Evolutionary conservation across 64 coral and sea anemone species (phyloP).

Genomic region (Montipora cactus): DNA sequence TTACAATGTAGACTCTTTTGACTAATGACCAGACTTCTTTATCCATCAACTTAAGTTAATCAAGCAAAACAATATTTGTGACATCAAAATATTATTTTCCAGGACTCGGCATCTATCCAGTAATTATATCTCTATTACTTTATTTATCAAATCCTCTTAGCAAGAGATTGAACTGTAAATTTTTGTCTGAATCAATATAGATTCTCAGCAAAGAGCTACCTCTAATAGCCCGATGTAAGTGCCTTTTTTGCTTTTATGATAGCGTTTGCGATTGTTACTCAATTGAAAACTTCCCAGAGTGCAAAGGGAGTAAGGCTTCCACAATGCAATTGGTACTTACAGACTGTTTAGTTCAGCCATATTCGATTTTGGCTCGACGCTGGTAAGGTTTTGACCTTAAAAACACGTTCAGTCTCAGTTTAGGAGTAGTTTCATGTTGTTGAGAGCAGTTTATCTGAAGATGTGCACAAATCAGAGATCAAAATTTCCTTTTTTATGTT

Average conservation of each 20-base stretch:
- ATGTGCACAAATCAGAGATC: background rate
- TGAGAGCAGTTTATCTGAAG: background rate
- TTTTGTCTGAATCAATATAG: conserved; percentile 15
- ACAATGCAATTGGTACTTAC: background rate
- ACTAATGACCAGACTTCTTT: too few relatives aligned
- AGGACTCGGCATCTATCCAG: conserved; percentile 7
- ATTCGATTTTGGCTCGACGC: background rate
- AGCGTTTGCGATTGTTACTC: background rate
- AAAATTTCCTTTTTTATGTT: too few relatives aligned
- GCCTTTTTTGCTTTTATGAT: background rate
- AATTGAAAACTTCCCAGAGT: background rate
- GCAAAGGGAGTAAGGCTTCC: background rate
- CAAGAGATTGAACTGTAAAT: conserved; percentile 16
- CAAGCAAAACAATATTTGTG: background rate
- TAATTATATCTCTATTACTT: background rate
- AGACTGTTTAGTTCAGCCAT: background rate
- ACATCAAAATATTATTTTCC: background rate
- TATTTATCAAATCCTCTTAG: background rate
- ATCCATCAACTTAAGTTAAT: too few relatives aligned
- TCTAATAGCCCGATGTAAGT: background rate
- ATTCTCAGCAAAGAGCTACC: conserved; percentile 13
- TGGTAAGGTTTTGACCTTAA: background rate
- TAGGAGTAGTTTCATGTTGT: background rate
- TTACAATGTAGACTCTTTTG: too few relatives aligned
- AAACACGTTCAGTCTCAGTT: background rate